These are phyloP conservation scores for Periophthalmodon schlosseri DNA, from an alignment of 2,113 vertebrate genomes.

Conservation along the genomic window DNA sequence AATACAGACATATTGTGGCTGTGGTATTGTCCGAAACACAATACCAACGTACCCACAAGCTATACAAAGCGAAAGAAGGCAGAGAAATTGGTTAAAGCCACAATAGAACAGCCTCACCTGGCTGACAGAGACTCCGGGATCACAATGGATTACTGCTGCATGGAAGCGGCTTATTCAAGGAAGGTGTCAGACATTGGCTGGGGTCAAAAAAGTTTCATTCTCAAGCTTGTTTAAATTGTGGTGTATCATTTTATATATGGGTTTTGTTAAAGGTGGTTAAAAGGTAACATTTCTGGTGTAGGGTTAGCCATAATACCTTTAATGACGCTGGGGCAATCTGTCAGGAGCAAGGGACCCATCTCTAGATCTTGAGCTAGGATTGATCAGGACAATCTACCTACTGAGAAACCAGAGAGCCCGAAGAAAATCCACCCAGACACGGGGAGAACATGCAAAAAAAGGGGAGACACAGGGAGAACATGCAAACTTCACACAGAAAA, in stretches of 20 bases:
- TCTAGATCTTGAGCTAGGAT: too few relatives aligned
- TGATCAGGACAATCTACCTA: too few relatives aligned
- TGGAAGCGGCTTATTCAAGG: not conserved
- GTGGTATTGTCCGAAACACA: not conserved
- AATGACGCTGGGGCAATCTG: too few relatives aligned
- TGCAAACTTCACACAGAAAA: too few relatives aligned
- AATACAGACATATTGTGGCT: not conserved
- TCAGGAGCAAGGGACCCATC: too few relatives aligned
- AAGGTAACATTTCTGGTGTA: too few relatives aligned
- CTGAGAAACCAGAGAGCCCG: too few relatives aligned
- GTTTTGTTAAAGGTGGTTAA: too few relatives aligned
- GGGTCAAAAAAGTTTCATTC: not conserved
- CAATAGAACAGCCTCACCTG: conserved; percentile 2
- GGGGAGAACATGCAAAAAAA: too few relatives aligned
- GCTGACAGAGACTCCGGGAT: not conserved
- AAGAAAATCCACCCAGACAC: too few relatives aligned
- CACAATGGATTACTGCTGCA: not conserved
- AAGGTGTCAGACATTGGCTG: not conserved
- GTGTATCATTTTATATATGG: not conserved
- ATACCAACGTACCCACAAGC: conserved; percentile 1
- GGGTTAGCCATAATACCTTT: too few relatives aligned
- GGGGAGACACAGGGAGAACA: too few relatives aligned
- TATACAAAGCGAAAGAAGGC: not conserved
- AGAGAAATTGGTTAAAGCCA: not conserved
- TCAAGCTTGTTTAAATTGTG: not conserved